These are phyloP conservation scores for Sandelia bainsii DNA, from an alignment of 2,797 vertebrate genomes.

Conservation along the genomic window DNA sequence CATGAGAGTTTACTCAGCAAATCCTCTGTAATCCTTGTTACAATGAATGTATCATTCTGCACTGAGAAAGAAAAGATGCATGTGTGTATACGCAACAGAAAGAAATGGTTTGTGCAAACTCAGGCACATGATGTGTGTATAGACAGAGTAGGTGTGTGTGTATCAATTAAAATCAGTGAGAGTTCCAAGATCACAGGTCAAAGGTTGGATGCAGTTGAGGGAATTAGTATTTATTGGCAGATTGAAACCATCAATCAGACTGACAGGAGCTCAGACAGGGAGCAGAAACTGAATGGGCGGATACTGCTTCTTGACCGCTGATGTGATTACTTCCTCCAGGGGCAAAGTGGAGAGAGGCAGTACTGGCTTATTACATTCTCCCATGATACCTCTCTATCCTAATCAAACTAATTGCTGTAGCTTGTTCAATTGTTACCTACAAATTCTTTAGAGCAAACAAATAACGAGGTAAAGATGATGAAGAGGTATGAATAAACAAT, in stretches of 20 bases:
- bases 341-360: slow-evolving; percentile 32
- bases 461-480: background rate
- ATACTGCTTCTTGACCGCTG: slow-evolving; percentile 60
- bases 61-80: background rate
- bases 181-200: slow-evolving; percentile 59
- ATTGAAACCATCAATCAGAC: slow-evolving; percentile 68
- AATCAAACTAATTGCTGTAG: slow-evolving; percentile 23
- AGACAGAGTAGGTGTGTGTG: slow-evolving; percentile 1
- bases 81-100: slow-evolving; percentile 2
- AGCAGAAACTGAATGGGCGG: slow-evolving; percentile 40
- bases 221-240: slow-evolving; percentile 66
- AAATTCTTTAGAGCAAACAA: background rate
- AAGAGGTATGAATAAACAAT: background rate
- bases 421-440: background rate
- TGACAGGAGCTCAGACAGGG: slow-evolving; percentile 50
- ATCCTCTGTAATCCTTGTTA: slow-evolving; percentile 19
- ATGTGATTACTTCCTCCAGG: slow-evolving; percentile 69
- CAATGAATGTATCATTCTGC: slow-evolving; percentile 13
- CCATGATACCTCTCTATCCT: slow-evolving; percentile 28
- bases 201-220: slow-evolving; percentile 53
- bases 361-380: slow-evolving; percentile 52
- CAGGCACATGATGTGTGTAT: background rate
- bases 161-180: slow-evolving; percentile 55
- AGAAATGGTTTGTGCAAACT: slow-evolving; percentile 2
- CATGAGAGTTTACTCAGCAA: slow-evolving; percentile 41